Base-by-base conservation (phyloP, 2,113 vertebrate species). In the Phalacrocorax aristotelis region DNA sequence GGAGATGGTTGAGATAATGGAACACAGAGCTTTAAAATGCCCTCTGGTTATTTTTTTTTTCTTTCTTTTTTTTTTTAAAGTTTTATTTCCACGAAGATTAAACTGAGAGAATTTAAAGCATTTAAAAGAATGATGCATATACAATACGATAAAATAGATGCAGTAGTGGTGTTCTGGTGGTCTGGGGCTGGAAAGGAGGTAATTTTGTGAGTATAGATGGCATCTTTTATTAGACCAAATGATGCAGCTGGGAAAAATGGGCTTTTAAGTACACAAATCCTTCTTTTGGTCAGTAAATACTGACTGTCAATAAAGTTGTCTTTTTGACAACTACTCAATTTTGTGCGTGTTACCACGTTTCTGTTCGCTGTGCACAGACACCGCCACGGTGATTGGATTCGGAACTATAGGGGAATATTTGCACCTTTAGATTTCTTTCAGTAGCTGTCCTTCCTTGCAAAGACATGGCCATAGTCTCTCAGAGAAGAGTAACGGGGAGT, bases 1-100 rank as follows among this genome's bases (percentile, higher is more conserved):
- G 89, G 80, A 85, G 80, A 89, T 94, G 78, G 46, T 13, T 12
- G 52, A 91, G 91, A 90, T 94, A 91, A 93, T 90, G 85, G 51
- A 89, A 54, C 40, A 48, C 40, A 77, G 29, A 92, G 89, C 49
- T 95, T 72, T 92, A 74, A 91, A 95, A 92, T 85, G 68, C 40
- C 83, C 62, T 79, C 62, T 15, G 22, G 55, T 68, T 72, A 23
- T 89, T 51, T 34, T 91, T n/a, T n/a, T 36, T 29, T 38, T 38
- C 38, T 38, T 38, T 46, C 38, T 42, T n/a, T 32, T 2, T 7
- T 55, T 17, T 7, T 51, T 40, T 23, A 20, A 32, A 11, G 29
- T 74, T 77, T 72, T 36, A 19, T 76, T 84, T 79, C 15, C 21
- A 27, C 25, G 25, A 60, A 87, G 69, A 89, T 90, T 89, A 74